Evolutionary conservation across 2,888 invertebrate genomes (phyloP).

Genomic region (Eupithecia inturbata): DNA sequence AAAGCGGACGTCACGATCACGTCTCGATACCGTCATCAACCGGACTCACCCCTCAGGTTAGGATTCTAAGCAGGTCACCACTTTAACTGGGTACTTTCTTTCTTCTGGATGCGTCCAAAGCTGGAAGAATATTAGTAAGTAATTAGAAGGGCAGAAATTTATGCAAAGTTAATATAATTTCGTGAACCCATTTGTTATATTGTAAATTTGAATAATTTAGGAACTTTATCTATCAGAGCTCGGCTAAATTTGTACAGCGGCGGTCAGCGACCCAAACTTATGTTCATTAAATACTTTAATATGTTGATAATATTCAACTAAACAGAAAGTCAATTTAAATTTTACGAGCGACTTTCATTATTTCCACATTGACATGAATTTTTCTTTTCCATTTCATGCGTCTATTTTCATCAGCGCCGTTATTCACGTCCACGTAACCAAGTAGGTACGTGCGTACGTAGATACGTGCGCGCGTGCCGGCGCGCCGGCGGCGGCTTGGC

Average conservation of each 20-base stretch:
- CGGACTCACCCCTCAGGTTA: no score
- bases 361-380: slow-evolving; percentile 2
- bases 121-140: background rate
- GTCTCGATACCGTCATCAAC: no score
- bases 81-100: background rate
- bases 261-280: background rate
- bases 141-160: background rate
- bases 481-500: slow-evolving; percentile 26
- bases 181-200: background rate
- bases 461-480: background rate
- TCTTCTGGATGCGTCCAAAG: background rate
- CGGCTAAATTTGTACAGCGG: background rate
- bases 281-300: background rate
- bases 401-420: slow-evolving; percentile 5
- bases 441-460: background rate
- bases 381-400: slow-evolving; percentile 3
- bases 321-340: background rate
- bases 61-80: no score
- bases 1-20: no score
- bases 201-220: slow-evolving; percentile 2
- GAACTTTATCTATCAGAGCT: background rate
- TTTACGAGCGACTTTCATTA: background rate
- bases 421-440: slow-evolving; percentile 6
- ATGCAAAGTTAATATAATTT: slow-evolving; percentile 1
- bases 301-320: background rate